A percentile compares a stretch with the other conserved stretches of the same genome.
Evolutionary conservation across 1,140 invertebrate species (phyloP).

Genomic region (Magallana gigas): DNA sequence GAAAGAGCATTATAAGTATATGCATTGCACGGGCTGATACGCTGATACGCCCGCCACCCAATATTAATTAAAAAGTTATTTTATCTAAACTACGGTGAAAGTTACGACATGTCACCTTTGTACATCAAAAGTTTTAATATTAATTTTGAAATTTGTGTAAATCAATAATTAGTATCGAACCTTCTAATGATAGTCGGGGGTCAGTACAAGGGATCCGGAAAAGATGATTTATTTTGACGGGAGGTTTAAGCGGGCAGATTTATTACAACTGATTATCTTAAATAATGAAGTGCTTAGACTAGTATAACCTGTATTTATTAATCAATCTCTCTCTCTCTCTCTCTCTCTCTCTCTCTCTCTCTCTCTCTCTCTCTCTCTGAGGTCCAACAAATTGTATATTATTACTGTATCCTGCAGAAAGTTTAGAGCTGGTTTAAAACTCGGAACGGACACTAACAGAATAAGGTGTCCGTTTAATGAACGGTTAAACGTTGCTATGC

Average conservation of each 20-base stretch:
- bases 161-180: constrained; percentile 32
- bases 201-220: neutral
- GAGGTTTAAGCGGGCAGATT: neutral
- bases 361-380: no score
- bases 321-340: no score
- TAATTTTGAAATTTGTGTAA: neutral
- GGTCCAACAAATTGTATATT: no score
- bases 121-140: constrained; percentile 4
- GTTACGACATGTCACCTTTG: constrained; percentile 25
- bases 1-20: neutral
- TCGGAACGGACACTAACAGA: no score
- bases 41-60: neutral
- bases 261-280: neutral
- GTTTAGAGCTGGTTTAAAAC: no score
- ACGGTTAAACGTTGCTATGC: no score
- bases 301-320: no score
- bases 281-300: no score
- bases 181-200: constrained; percentile 11
- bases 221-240: constrained; percentile 1
- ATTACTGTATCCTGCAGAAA: no score
- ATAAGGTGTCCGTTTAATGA: no score
- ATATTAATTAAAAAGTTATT: constrained; percentile 33
- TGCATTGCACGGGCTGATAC: neutral
- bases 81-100: neutral
- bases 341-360: no score